phyloP scores from a whole-genome alignment of 2,113 vertebrate species.

The Thalassoma bifasciatum region DNA sequence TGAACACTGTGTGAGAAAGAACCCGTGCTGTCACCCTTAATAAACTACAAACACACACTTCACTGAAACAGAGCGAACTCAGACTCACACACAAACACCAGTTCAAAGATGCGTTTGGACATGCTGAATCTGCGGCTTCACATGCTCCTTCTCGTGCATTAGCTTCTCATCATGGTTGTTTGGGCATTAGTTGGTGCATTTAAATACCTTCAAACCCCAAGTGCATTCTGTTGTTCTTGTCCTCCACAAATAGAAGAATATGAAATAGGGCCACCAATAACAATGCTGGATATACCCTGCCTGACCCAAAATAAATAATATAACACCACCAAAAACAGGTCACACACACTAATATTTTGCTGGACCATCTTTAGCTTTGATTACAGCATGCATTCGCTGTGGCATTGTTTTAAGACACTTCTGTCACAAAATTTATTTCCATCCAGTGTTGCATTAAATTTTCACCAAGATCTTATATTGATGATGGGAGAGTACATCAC shows the following conservation, averaged over 20 bases:
- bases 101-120: constrained; percentile 10
- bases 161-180: constrained; percentile 10
- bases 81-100: background rate
- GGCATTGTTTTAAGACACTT: too few relatives aligned
- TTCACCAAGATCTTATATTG: too few relatives aligned
- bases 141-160: background rate
- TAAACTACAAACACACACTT: constrained; percentile 23
- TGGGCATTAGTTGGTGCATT: constrained; percentile 5
- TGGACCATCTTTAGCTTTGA: too few relatives aligned
- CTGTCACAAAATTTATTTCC: too few relatives aligned
- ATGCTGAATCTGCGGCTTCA: background rate
- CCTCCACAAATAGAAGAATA: background rate
- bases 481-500: too few relatives aligned
- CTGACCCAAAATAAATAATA: too few relatives aligned
- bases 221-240: constrained; percentile 10
- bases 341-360: too few relatives aligned
- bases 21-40: constrained; percentile 36
- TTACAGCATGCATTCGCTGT: too few relatives aligned
- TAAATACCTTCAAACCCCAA: background rate
- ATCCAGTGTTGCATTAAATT: too few relatives aligned
- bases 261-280: constrained; percentile 7
- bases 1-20: constrained; percentile 37
- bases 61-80: background rate
- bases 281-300: background rate
- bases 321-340: too few relatives aligned